phyloP scores from a whole-genome alignment of 35 echinoderm and acorn worm species.

The Hemicentrotus pulcherrimus region DNA sequence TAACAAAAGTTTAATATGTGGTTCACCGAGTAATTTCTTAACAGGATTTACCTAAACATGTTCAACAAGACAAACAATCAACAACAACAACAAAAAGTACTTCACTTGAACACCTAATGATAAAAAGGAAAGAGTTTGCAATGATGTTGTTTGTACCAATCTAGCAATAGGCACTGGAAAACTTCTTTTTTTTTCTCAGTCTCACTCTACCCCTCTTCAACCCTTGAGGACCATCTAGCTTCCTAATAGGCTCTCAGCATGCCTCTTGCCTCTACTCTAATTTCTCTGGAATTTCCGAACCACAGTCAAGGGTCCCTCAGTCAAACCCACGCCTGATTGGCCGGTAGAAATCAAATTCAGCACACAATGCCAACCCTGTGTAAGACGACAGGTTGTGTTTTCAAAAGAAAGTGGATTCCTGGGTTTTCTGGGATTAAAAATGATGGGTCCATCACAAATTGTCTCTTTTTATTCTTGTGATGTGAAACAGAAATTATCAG shows the following conservation, averaged over 20 bases:
- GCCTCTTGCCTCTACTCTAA: background rate
- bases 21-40: no score
- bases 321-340: background rate
- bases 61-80: no score
- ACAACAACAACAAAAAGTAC: no score
- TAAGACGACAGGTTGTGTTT: background rate
- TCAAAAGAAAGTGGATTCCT: background rate
- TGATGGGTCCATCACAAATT: background rate
- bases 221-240: background rate
- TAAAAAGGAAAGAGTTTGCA: no score
- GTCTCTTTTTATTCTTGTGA: constrained; percentile 11
- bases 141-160: no score
- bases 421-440: background rate
- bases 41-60: no score
- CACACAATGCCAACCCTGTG: background rate
- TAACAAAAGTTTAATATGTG: no score
- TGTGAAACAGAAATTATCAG: background rate
- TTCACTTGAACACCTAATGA: no score
- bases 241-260: background rate
- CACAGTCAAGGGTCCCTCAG: background rate
- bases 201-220: background rate
- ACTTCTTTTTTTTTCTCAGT: background rate
- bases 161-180: background rate
- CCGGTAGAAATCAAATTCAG: background rate
- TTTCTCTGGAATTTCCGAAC: background rate